Percentiles rank a stretch among this genome's conserved stretches.
Evolutionary conservation across 2,888 invertebrate species (phyloP).

Genomic region (Metacarcinus magister): DNA sequence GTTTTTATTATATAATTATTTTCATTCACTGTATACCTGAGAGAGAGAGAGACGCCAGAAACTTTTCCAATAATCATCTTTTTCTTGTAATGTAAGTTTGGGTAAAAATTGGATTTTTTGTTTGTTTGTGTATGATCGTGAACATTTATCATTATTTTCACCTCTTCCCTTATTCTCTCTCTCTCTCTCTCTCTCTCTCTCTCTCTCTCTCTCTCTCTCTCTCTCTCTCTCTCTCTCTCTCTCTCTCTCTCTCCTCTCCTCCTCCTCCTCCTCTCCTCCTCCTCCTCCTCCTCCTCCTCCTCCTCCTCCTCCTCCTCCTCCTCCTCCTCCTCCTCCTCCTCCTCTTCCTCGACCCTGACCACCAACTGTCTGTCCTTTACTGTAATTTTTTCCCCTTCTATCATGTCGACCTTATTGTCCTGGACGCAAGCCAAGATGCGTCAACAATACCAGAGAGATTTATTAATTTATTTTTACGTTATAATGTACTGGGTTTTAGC

Average conservation of each 20-base stretch:
- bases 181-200: not conserved
- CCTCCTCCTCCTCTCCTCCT: constrained; percentile 17
- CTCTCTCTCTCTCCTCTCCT: not conserved
- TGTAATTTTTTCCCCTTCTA: not conserved
- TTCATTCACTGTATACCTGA: not conserved
- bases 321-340: not conserved
- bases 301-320: not conserved
- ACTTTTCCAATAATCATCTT: not conserved
- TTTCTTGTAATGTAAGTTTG: not conserved
- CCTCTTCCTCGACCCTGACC: constrained; percentile 18
- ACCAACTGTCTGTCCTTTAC: not conserved
- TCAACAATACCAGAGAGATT: constrained; percentile 22
- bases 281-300: not conserved
- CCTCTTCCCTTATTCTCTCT: not conserved
- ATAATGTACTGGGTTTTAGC: too few relatives aligned
- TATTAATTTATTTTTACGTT: too few relatives aligned
- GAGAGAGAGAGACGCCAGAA: constrained; percentile 1
- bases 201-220: not conserved
- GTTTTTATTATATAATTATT: not conserved
- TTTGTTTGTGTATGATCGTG: not conserved
- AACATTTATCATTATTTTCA: not conserved
- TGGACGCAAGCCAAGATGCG: not conserved
- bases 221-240: not conserved
- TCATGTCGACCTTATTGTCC: not conserved
- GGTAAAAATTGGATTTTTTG: not conserved